Evolutionary conservation across 2,888 invertebrate species (phyloP).

Genomic region (Agonopterix subpropinquella): DNA sequence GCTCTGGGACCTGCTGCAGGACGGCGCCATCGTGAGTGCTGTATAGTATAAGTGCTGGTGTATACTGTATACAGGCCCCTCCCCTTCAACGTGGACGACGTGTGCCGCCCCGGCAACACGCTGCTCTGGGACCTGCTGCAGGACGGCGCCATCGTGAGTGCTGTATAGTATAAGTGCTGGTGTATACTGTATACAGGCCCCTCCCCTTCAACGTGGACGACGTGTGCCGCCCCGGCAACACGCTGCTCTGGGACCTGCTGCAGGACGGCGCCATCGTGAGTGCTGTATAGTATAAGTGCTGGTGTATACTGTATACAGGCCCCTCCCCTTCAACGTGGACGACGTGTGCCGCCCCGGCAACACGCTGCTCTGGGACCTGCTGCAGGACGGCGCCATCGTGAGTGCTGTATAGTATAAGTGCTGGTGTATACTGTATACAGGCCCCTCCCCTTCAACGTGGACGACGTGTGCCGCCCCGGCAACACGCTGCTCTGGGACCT

Average conservation of each 20-base stretch:
- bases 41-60: constrained; percentile 20
- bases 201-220: constrained; percentile 78
- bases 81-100: constrained; percentile 80
- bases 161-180: constrained; percentile 22
- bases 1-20: constrained; percentile 95
- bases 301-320: constrained; percentile 1
- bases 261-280: constrained; percentile 93
- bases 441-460: constrained; percentile 69
- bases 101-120: constrained; percentile 94
- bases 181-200: constrained; percentile 8
- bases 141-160: constrained; percentile 89
- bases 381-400: constrained; percentile 93
- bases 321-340: constrained; percentile 74
- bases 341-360: constrained; percentile 94
- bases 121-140: constrained; percentile 95
- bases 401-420: constrained; percentile 46
- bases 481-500: constrained; percentile 96
- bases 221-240: constrained; percentile 94
- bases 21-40: constrained; percentile 87
- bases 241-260: constrained; percentile 94
- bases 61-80: constrained; percentile 15
- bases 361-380: constrained; percentile 94
- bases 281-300: constrained; percentile 28
- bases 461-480: constrained; percentile 92
- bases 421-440: too few species aligned